phyloP scores from a whole-genome alignment of 2,113 vertebrate species.

The Engystomops pustulosus region DNA sequence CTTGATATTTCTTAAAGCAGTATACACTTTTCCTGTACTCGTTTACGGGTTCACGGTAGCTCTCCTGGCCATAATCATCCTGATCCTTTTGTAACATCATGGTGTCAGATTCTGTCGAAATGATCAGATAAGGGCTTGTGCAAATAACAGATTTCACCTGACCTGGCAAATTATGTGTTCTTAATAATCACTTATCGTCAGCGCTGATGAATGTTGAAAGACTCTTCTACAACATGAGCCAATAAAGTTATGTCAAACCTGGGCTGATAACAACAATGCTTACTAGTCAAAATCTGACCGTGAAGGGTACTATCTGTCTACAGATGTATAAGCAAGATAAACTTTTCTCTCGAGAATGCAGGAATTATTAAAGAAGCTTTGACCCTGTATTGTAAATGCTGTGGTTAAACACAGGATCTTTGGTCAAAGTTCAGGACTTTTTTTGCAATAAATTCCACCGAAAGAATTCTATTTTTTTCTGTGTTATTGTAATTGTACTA shows the following conservation, averaged over 20 bases:
- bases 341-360: neutral
- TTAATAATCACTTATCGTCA: neutral
- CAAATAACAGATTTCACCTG: neutral
- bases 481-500: too few species aligned
- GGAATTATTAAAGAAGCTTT: neutral
- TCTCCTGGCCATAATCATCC: neutral
- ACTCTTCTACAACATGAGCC: neutral
- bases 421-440: neutral
- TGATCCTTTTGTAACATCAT: neutral
- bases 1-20: neutral
- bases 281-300: neutral
- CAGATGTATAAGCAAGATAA: neutral
- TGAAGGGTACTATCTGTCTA: neutral
- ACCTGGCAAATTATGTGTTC: neutral
- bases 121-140: neutral
- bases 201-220: neutral
- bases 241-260: slow-evolving; percentile 1
- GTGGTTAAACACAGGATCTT: neutral
- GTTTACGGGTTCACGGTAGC: neutral
- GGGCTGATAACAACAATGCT: neutral
- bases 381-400: neutral
- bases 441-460: neutral
- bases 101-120: neutral
- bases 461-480: neutral
- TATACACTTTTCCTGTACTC: neutral